Conservation (phyloP, 2,797 vertebrate genomes). For the Betta splendens region DNA sequence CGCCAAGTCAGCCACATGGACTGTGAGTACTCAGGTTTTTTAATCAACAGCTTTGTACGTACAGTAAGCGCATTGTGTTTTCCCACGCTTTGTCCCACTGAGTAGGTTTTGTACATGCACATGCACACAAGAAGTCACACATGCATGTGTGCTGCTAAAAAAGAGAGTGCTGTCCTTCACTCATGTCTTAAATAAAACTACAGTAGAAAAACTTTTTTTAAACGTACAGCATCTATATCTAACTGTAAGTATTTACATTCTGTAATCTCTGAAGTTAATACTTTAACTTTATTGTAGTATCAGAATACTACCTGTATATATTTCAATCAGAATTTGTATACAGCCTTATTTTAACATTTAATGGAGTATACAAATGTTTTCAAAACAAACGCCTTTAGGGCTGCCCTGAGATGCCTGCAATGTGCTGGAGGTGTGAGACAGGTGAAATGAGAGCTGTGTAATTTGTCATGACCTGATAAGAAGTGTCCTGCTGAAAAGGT, state of each 20-base stretch:
- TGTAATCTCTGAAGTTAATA: too few species aligned
- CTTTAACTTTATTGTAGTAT: too few species aligned
- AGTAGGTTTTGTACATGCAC: constrained; percentile 20
- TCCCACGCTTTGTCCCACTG: constrained; percentile 13
- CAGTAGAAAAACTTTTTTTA: too few species aligned
- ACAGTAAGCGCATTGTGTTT: not conserved
- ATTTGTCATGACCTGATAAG: constrained; percentile 61
- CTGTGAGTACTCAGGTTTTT: constrained; percentile 86
- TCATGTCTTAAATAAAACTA: constrained; percentile 19
- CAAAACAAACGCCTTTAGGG: not conserved
- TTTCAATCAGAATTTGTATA: too few species aligned
- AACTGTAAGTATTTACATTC: too few species aligned
- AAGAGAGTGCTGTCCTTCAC: constrained; percentile 51
- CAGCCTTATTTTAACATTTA: not conserved
- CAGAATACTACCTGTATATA: too few species aligned
- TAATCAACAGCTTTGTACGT: constrained; percentile 10
- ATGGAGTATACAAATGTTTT: not conserved
- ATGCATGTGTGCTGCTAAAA: constrained; percentile 52
- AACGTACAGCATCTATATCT: too few species aligned
- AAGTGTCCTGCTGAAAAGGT: constrained; percentile 53
- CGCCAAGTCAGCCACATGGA: constrained; percentile 98
- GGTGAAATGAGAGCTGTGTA: constrained; percentile 66
- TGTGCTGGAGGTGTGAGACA: constrained; percentile 44
- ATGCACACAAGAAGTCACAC: constrained; percentile 54
- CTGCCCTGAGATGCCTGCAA: constrained; percentile 9